Base-by-base conservation (phyloP, 2,797 vertebrate genomes). In the Vultur gryphus region DNA sequence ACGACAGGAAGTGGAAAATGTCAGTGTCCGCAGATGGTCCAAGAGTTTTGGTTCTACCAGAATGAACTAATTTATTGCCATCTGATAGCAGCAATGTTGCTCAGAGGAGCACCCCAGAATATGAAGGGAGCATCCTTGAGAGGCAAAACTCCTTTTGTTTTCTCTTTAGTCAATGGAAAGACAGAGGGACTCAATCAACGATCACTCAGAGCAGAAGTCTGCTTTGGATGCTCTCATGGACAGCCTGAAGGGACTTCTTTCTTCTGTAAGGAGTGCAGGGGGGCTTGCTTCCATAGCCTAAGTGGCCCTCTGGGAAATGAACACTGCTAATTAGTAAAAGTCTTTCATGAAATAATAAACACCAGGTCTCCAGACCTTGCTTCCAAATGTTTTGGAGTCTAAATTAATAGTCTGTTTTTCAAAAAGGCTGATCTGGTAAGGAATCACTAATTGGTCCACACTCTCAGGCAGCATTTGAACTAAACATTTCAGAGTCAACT, bases 291-390 rank as follows among this genome's bases (percentile, higher is more conserved):
- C 48, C 25, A 35, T 37, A 75, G 71, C 16, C 41, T 61, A 25
- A 91, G 51, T 43, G 54, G 23, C 11, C 72, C 37, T 43, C 57
- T 52, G 71, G 64, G 91, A 94, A 87, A 59, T 8, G 9, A 81
- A 66, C 31, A 19, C 21, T 64, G 37, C 25, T 89, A 87, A 87
- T 96, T 83, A 87, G 31, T 26, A 0, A 14, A 67, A 79, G 29
- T 55, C 55, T 83, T 85, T 59, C 7, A 71, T 39, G 64, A 89
- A 93, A 83, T 95, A 83, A 87, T 87, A 78, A 91, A 93, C 57
- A 86, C 7, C 9, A 49, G 49, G 70, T 88, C 67, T 84, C 19
- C 67, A 93, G 67, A 93, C 52, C 69, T 94, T 46, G 19, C 57
- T 86, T 85, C 81, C 49, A 87, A 92, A 73, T 84, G 89, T 84